Evolutionary conservation across 1,140 invertebrate genomes (phyloP).

Genomic region (Frieseomelitta varia): DNA sequence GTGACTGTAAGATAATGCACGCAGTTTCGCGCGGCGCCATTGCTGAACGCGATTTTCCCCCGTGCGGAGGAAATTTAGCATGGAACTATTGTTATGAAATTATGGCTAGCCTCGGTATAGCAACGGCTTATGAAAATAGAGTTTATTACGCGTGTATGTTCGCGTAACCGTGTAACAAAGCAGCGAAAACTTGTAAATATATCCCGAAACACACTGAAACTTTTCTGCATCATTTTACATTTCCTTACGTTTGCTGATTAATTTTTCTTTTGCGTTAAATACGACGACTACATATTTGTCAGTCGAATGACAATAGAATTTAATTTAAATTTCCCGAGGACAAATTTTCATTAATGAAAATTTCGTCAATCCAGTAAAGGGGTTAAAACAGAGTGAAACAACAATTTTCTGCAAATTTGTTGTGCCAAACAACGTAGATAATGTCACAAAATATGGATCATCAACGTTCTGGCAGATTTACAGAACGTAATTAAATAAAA

Average conservation of each 20-base stretch:
- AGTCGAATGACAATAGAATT: too few relatives aligned
- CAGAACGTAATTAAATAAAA: too few relatives aligned
- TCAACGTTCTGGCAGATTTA: too few relatives aligned
- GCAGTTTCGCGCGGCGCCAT: constrained; percentile 37
- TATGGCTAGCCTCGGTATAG: constrained; percentile 42
- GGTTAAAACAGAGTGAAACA: too few relatives aligned
- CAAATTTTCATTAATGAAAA: too few relatives aligned
- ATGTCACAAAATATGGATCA: too few relatives aligned
- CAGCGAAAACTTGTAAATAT: constrained; percentile 20
- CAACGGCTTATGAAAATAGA: constrained; percentile 48
- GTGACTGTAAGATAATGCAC: constrained; percentile 37
- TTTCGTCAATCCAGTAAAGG: too few relatives aligned
- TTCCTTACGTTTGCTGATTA: neutral
- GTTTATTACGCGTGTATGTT: constrained; percentile 18
- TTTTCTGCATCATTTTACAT: neutral
- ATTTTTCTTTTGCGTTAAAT: neutral
- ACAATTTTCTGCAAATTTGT: too few relatives aligned
- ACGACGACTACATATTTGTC: neutral
- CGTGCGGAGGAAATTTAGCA: constrained; percentile 35
- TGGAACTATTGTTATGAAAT: constrained; percentile 51
- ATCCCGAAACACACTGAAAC: neutral
- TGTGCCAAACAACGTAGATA: too few relatives aligned
- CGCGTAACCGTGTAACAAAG: constrained; percentile 37
- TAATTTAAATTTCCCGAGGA: too few relatives aligned
- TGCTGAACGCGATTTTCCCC: constrained; percentile 44